These are phyloP conservation scores for Nasonia giraulti DNA, from an alignment of 1,140 invertebrate genomes.

Conservation along the genomic window DNA sequence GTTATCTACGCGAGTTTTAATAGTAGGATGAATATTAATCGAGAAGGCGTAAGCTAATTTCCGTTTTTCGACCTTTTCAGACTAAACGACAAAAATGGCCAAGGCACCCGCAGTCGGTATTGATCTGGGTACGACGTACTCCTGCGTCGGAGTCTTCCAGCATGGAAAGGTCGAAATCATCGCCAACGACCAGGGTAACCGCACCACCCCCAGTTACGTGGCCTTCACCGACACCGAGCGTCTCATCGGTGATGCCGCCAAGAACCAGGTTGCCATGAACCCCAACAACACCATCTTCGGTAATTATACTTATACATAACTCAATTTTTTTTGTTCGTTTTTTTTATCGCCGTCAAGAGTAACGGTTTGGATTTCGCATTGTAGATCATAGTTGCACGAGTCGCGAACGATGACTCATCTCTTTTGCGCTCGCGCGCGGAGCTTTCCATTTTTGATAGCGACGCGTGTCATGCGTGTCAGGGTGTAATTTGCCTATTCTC, in stretches of 20 bases:
- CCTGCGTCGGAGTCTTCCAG: slow-evolving; percentile 92
- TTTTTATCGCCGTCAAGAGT: slow-evolving; percentile 38
- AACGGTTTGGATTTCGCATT: slow-evolving; percentile 52
- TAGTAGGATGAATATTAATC: not conserved
- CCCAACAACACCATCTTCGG: slow-evolving; percentile 97
- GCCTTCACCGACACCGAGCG: slow-evolving; percentile 98
- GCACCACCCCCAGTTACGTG: slow-evolving; percentile 97
- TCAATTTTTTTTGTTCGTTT: slow-evolving; percentile 4
- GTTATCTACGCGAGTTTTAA: too few relatives aligned
- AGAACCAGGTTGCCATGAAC: slow-evolving; percentile 96
- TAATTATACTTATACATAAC: slow-evolving; percentile 71
- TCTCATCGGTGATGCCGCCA: slow-evolving; percentile 97
- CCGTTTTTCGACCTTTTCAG: slow-evolving; percentile 10
- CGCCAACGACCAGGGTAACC: slow-evolving; percentile 97
- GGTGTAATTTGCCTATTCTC: not conserved
- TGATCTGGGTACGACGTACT: slow-evolving; percentile 92
- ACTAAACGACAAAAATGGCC: slow-evolving; percentile 74
- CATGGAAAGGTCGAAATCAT: slow-evolving; percentile 98
- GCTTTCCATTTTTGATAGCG: slow-evolving; percentile 36
- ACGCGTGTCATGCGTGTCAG: not conserved
- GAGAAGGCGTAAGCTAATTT: not conserved
- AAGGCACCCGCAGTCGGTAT: slow-evolving; percentile 92
- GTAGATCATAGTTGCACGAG: not conserved
- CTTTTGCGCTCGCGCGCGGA: not conserved
- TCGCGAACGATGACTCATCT: slow-evolving; percentile 40